These are phyloP conservation scores for Grapholita molesta DNA, from an alignment of 1,140 invertebrate genomes.

Conservation along the genomic window DNA sequence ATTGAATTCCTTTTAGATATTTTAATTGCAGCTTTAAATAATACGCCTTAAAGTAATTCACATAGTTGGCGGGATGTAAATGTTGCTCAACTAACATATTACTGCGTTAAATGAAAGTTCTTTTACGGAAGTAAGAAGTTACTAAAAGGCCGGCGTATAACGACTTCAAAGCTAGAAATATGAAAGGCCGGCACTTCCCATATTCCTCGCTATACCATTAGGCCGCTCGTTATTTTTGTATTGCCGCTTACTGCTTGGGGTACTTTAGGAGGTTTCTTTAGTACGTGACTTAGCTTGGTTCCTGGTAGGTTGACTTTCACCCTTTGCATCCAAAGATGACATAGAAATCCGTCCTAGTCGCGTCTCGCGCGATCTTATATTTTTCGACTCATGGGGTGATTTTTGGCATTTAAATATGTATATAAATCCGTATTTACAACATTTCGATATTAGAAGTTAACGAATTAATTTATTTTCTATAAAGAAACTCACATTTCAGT, in stretches of 20 bases:
- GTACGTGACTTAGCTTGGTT: background rate
- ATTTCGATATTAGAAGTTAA: no score
- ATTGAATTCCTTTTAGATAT: background rate
- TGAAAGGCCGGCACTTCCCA: constrained; percentile 14
- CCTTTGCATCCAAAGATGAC: background rate
- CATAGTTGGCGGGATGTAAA: background rate
- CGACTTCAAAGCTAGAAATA: constrained; percentile 12
- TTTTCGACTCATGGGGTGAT: no score
- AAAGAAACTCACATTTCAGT: no score
- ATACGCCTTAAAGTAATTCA: background rate
- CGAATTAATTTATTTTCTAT: no score
- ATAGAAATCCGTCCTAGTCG: background rate
- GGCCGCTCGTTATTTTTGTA: constrained; percentile 8
- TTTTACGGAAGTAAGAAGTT: constrained; percentile 12
- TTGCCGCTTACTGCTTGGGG: background rate
- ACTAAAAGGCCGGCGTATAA: constrained; percentile 10
- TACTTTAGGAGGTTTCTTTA: background rate
- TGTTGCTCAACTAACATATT: constrained; percentile 2
- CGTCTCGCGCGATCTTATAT: background rate
- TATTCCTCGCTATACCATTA: constrained; percentile 8
- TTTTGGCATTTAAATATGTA: no score
- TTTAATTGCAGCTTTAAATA: constrained; percentile 6
- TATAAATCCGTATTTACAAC: no score
- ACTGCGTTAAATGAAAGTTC: constrained; percentile 8
- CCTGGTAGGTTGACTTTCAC: background rate